Evolutionary conservation across 2,888 invertebrate species (phyloP).

Genomic region (Scrobipalpa atriplicella): DNA sequence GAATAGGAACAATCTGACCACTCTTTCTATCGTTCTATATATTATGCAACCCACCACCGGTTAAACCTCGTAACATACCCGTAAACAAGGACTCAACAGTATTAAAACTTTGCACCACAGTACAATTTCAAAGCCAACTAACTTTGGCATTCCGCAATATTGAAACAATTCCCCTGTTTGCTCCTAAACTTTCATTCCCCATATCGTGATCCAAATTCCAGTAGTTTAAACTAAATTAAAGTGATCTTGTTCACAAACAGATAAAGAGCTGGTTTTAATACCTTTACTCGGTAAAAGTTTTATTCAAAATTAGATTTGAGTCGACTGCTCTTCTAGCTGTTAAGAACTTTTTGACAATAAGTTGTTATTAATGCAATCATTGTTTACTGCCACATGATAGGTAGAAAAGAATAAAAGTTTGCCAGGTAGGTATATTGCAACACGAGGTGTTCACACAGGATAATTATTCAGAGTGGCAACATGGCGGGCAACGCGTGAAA

Average conservation of each 20-base stretch:
- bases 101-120: not conserved
- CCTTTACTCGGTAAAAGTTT: not conserved
- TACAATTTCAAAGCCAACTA: constrained; percentile 11
- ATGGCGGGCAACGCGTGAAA: constrained; percentile 30
- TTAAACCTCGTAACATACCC: not conserved
- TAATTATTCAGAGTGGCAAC: constrained; percentile 29
- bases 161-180: constrained; percentile 5
- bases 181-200: not conserved
- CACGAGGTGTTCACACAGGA: constrained; percentile 19
- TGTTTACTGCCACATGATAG: not conserved
- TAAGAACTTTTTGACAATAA: no score
- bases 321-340: no score
- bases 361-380: no score
- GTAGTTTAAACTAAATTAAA: constrained; percentile 1
- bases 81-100: not conserved
- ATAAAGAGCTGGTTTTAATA: not conserved
- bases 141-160: constrained; percentile 9
- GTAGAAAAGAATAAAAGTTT: not conserved
- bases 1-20: no score
- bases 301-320: not conserved
- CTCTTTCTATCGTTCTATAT: no score
- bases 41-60: no score
- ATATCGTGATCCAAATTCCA: not conserved
- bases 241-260: not conserved
- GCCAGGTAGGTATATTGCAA: not conserved